Conservation (phyloP, 2,797 vertebrate species). For the Peromyscus attwateri region DNA sequence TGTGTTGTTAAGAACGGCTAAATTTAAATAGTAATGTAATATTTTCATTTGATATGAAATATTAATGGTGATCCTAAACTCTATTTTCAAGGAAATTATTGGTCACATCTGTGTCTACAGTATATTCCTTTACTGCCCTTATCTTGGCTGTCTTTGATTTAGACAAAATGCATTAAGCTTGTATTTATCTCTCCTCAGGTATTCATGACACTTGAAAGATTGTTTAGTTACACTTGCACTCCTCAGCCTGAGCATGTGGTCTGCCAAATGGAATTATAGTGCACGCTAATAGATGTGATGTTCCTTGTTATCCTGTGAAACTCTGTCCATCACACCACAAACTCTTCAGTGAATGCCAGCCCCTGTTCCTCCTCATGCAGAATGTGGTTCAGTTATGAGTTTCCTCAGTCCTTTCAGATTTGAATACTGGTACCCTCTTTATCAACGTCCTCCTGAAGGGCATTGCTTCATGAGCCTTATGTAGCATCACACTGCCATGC, state of each 20-base stretch:
- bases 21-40: slow-evolving; percentile 75
- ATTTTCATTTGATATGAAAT: slow-evolving; percentile 78
- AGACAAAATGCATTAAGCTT: slow-evolving; percentile 65
- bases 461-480: accelerated
- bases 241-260: background rate
- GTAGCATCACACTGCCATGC: accelerated
- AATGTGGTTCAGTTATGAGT: background rate
- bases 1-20: slow-evolving; percentile 34
- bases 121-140: slow-evolving; percentile 42
- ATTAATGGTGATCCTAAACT: slow-evolving; percentile 75
- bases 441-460: accelerated
- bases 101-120: slow-evolving; percentile 66
- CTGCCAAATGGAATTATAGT: slow-evolving; percentile 8
- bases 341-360: background rate
- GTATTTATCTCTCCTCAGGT: slow-evolving; percentile 72
- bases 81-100: slow-evolving; percentile 74
- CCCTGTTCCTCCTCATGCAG: background rate
- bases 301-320: background rate
- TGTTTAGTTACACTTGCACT: slow-evolving; percentile 44
- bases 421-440: background rate
- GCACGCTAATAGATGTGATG: background rate
- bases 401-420: background rate
- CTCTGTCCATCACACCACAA: accelerated
- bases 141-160: slow-evolving; percentile 61
- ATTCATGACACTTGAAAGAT: slow-evolving; percentile 69